These are phyloP conservation scores for Rhinoderma darwinii DNA, from an alignment of 2,113 vertebrate genomes.

Conservation along the genomic window DNA sequence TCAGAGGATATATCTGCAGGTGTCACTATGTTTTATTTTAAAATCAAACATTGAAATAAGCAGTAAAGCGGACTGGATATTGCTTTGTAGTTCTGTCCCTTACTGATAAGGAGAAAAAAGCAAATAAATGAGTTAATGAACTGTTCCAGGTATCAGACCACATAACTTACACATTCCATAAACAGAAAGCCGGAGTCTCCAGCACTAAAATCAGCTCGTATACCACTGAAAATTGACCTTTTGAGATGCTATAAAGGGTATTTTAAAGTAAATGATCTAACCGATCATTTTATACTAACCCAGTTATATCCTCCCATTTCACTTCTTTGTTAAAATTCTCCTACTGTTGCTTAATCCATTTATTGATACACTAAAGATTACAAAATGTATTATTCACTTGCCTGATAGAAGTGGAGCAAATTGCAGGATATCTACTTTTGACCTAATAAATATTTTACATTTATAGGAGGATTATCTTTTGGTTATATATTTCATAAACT, in stretches of 20 bases:
- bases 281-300: constrained; percentile 13
- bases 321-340: constrained; percentile 16
- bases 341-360: constrained; percentile 6
- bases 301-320: neutral
- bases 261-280: constrained; percentile 29
- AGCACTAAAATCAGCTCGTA: neutral
- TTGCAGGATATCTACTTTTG: neutral
- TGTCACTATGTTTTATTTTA: constrained; percentile 57
- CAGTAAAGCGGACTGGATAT: constrained; percentile 32
- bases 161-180: constrained; percentile 51
- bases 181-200: constrained; percentile 2
- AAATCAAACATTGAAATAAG: constrained; percentile 57
- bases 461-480: no score
- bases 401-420: constrained; percentile 4
- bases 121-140: constrained; percentile 58
- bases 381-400: constrained; percentile 34
- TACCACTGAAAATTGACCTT: constrained; percentile 18
- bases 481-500: neutral
- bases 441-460: constrained; percentile 2
- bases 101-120: constrained; percentile 51
- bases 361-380: constrained; percentile 16
- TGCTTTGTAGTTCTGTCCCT: constrained; percentile 51
- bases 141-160: constrained; percentile 31
- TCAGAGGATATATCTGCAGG: constrained; percentile 50
- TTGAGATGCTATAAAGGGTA: constrained; percentile 3